Base-by-base conservation (phyloP, 2,797 vertebrate species). In the Tolypeutes matacus region DNA sequence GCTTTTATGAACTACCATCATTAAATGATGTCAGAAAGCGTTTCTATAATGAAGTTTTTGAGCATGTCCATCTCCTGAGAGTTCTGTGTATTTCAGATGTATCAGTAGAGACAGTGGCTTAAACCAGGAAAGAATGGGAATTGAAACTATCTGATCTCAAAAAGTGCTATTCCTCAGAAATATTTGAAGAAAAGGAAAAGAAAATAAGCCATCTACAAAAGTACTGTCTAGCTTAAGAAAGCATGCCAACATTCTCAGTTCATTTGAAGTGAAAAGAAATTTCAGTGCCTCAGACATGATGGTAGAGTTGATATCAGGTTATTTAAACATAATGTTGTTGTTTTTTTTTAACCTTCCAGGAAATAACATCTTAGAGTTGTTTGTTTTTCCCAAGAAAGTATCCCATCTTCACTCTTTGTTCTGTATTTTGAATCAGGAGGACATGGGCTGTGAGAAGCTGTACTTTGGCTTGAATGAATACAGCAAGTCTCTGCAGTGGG, bases 401-500 rank as follows among this genome's bases (percentile, higher is more conserved):
- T 95, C 15, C 21, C 58, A 23, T 91, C 86, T 92, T 97, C 46
- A 90, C 70, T 93, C 81, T 88, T 95, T 97, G 31, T 85, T 98
- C 0, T 98, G 89, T 98, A 13, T 97, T 25, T 97, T 95, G 94
- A 69, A 97, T 96, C 98, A 99, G 99, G 99, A 98, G 95, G 99
- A 99, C 56, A 86, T 98, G 70, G 97, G 97, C 94, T 96, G 97
- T 1, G 98, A 99, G 78, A 98, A 99, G 96, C 89, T 99, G 11
- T 99, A 99, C 98, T 99, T 99, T 65, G 99, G 99, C 84, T 98
- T 99, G 98, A 99, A 98, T 90, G 99, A 99, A 97, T 99, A 99
- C 98, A 99, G 99, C 98, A 98, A 98, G 96, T 99, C 99, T 64
- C 98, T 99, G 92, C 99, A 99, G 93, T 99, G 99, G 99, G 99